Base-by-base conservation (phyloP, 64 coral and sea anemone genomes). In the Porites australiensis region DNA sequence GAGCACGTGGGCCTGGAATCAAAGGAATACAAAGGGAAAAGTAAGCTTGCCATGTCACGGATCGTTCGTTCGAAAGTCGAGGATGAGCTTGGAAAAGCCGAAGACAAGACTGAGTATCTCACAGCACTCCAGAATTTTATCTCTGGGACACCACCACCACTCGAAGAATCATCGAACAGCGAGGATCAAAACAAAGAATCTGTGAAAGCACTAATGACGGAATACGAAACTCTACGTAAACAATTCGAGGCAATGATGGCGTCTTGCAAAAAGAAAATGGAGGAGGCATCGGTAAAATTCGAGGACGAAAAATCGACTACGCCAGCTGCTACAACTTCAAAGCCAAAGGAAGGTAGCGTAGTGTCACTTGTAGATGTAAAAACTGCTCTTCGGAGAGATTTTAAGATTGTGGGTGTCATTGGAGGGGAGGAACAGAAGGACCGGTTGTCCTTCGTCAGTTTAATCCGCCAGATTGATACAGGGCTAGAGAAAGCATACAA, bases 401-500 rank as follows among this genome's bases (percentile, higher is more conserved):
- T 91, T 81, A 75, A 76, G 4, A 70, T 82, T 46, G 14, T 52
- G 51, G 80, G 82, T 58, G n/a, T n/a, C n/a, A n/a, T n/a, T n/a
- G n/a, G n/a, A n/a, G n/a, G n/a, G n/a, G n/a, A 92, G 16, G 43
- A 51, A 18, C 50, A 93, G 45, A 93, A 93, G 63, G 84, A 93
- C 74, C 22, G 58, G 58, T 77, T 93, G 75, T 88, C 92, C 8
- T 93, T 87, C 46, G 92, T 84, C 0, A 94, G 92, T 75, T 69
- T 94, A 44, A 58, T 88, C 23, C 68, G 66, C 21, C 92, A 94
- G 46, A 94, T 88, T 50, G 92, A 94, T 46, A 21, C 75, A 79
- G 92, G 92, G 21, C 48, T 88, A 2, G 87, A 88, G 20, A 79
- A 75, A 83, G 92, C 86, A 10, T 94, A 94, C 66, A 82, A 75